Conservation (phyloP, 2,888 invertebrate genomes). For the Brachyptera putata region DNA sequence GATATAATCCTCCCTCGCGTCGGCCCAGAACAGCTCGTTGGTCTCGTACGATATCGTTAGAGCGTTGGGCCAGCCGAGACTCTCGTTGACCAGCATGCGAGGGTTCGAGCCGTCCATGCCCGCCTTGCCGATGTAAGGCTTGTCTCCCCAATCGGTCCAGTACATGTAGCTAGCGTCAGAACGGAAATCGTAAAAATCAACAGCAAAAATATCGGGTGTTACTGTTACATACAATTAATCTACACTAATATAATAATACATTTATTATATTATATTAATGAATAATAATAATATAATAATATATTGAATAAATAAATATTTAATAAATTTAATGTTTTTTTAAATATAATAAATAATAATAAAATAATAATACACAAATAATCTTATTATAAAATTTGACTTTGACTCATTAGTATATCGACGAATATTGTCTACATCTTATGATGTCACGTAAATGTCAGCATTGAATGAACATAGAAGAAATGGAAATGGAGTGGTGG, state of each 20-base stretch:
- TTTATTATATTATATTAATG: neutral
- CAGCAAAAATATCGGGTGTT: too few relatives aligned
- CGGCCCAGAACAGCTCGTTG: slow-evolving; percentile 79
- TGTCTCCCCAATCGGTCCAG: slow-evolving; percentile 86
- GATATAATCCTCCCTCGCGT: slow-evolving; percentile 82
- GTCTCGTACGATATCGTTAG: slow-evolving; percentile 70
- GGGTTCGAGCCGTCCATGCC: slow-evolving; percentile 76
- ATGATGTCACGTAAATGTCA: neutral
- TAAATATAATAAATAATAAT: too few relatives aligned
- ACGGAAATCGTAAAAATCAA: slow-evolving; percentile 25
- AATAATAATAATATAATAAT: too few relatives aligned
- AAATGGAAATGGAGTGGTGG: too few relatives aligned
- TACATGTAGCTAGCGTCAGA: slow-evolving; percentile 55
- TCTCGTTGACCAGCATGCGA: slow-evolving; percentile 59
- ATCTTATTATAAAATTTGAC: slow-evolving; percentile 13
- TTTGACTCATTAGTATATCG: too few relatives aligned
- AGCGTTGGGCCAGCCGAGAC: slow-evolving; percentile 85
- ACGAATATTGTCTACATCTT: too few relatives aligned
- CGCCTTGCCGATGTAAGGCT: slow-evolving; percentile 76
- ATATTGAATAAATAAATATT: too few relatives aligned
- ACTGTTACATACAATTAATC: too few relatives aligned
- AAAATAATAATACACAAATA: too few relatives aligned
- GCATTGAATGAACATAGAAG: neutral
- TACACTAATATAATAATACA: neutral
- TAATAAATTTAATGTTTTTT: too few relatives aligned